Conservation (phyloP, 2,113 vertebrate genomes). For the Thamnaconus septentrionalis region DNA sequence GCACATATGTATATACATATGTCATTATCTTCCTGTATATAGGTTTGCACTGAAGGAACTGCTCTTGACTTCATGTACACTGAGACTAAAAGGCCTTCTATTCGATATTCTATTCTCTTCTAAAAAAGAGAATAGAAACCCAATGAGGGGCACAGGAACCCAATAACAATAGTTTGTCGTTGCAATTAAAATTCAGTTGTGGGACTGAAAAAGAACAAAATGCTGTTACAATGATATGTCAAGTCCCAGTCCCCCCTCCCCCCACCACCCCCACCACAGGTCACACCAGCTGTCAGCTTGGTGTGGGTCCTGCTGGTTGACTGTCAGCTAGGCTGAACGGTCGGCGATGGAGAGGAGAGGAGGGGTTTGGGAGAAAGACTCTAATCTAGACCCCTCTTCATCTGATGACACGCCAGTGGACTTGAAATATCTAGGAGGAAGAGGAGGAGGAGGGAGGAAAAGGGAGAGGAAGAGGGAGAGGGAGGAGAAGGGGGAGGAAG, state of each 20-base stretch:
- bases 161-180: no score
- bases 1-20: no score
- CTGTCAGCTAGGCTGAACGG: constrained; percentile 28
- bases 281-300: neutral
- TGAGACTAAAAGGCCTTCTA: neutral
- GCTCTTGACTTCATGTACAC: no score
- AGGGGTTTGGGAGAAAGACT: constrained; percentile 25
- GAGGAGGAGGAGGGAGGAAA: neutral
- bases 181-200: no score
- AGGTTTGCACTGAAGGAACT: no score
- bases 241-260: neutral
- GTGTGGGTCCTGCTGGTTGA: constrained; percentile 13
- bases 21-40: no score
- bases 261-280: no score
- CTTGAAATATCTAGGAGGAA: constrained; percentile 47
- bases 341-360: constrained; percentile 9
- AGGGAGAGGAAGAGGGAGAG: no score
- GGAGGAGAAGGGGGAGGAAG: no score
- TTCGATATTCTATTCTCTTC: constrained; percentile 11
- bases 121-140: neutral
- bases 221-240: no score
- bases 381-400: constrained; percentile 36
- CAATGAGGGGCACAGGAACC: no score
- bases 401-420: constrained; percentile 56
- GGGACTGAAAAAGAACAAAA: no score